Evolutionary conservation across 1,140 invertebrate genomes (phyloP).

Genomic region (Maniola jurtina): DNA sequence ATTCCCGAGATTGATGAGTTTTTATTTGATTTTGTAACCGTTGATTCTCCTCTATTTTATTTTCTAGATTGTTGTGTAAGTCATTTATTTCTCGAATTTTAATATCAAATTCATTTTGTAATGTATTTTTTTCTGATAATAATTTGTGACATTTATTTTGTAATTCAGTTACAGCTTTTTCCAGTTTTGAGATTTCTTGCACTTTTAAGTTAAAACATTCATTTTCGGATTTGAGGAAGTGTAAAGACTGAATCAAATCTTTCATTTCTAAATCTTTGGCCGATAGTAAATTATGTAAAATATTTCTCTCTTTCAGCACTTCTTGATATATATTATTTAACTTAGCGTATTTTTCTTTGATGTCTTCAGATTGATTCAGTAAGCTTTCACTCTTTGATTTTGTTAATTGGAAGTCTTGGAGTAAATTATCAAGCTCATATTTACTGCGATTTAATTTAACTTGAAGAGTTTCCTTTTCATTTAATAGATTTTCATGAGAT

Average conservation of each 20-base stretch:
- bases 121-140: slow-evolving; percentile 39
- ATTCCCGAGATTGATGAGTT: slow-evolving; percentile 34
- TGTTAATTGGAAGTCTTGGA: slow-evolving; percentile 39
- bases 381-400: slow-evolving; percentile 55
- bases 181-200: slow-evolving; percentile 31
- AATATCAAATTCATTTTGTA: slow-evolving; percentile 42
- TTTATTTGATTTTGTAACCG: slow-evolving; percentile 42
- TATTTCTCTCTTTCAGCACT: slow-evolving; percentile 35
- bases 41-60: slow-evolving; percentile 51
- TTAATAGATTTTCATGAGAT: slow-evolving; percentile 41
- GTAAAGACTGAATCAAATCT: slow-evolving; percentile 34
- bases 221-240: slow-evolving; percentile 42
- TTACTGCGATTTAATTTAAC: slow-evolving; percentile 44
- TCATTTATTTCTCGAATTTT: slow-evolving; percentile 50
- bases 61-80: slow-evolving; percentile 47
- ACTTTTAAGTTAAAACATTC: slow-evolving; percentile 37
- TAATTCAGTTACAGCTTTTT: slow-evolving; percentile 37
- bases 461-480: slow-evolving; percentile 50
- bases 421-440: slow-evolving; percentile 43
- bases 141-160: slow-evolving; percentile 38
- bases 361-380: slow-evolving; percentile 40
- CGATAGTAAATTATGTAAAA: slow-evolving; percentile 36
- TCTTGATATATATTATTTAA: slow-evolving; percentile 37
- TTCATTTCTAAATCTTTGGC: slow-evolving; percentile 40
- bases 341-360: slow-evolving; percentile 43